A percentile compares a stretch with the other conserved stretches of the same genome.
Evolutionary conservation across 2,797 vertebrate genomes (phyloP).

Genomic region (Oreochromis grahami): DNA sequence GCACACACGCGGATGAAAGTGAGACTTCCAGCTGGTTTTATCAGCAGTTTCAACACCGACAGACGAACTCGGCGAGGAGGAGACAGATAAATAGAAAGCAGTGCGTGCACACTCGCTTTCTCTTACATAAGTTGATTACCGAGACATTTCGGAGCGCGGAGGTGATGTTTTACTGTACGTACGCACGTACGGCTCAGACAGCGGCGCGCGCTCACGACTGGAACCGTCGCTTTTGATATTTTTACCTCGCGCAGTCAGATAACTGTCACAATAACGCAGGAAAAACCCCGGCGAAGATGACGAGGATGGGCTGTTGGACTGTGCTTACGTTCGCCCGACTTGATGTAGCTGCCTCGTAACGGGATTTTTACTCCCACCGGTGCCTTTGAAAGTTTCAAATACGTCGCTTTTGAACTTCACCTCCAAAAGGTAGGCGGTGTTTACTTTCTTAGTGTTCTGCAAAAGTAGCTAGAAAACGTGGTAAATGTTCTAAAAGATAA

Average conservation of each 20-base stretch:
- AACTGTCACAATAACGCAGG: neutral
- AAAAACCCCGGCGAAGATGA: neutral
- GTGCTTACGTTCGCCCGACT: neutral
- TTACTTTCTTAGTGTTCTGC: neutral
- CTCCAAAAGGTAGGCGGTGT: slow-evolving; percentile 45
- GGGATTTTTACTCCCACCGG: neutral
- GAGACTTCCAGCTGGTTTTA: slow-evolving; percentile 23
- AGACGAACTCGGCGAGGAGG: neutral
- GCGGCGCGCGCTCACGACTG: neutral
- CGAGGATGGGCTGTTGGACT: neutral
- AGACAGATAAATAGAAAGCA: neutral
- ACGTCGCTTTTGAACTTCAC: slow-evolving; percentile 14
- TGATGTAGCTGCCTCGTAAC: neutral
- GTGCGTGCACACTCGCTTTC: neutral
- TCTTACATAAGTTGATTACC: neutral
- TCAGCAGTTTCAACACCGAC: slow-evolving; percentile 7
- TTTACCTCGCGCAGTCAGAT: neutral
- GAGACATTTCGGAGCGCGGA: neutral
- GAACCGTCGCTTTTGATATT: neutral
- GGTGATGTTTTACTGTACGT: neutral
- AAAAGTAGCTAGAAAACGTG: neutral
- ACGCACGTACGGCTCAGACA: neutral
- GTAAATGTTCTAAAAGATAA: neutral
- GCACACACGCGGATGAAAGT: slow-evolving; percentile 16
- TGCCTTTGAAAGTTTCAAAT: neutral